Base-by-base conservation (phyloP, 2,888 invertebrate species). In the Xylota sylvarum region DNA sequence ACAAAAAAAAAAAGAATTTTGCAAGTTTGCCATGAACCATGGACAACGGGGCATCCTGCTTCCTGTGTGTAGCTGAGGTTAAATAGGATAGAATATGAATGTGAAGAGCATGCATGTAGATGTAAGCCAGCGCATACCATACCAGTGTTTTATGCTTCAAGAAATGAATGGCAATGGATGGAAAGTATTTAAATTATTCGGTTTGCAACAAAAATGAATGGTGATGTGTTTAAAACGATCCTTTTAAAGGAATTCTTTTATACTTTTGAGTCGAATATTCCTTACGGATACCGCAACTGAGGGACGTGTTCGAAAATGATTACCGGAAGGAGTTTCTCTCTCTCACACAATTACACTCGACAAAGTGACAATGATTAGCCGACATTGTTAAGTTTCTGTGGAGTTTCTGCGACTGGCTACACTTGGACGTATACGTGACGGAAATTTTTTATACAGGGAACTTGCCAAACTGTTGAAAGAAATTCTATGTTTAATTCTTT, bases 11-110 rank as follows among this genome's bases (percentile, higher is more conserved):
- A 65, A 37, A 35, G 32, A 35, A 43, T 35, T 40, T 40, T 60
- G 19, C 46, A 52, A 80, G 80, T 80, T 80, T 85, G 46, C 60
- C 46, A 17, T 69, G 69, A 58, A 37, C 60, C 46, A 17, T 69
- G 69, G 64, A 37, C 80, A 67, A 56, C 30, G 10, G 10, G 43
- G 55, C 62, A 65, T 58, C 35, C 82, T 60, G 35, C 14, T 78
- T 83, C 78, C 43, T 60, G 58, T 23, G 23, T 23, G 23, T 55
- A 60, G 43, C 27, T 78, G 55, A 50, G 70, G 78, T 72, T 67
- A 65, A 82, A 82, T 23, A 50, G 37, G 30, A 64, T 64, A 37
- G 76, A 76, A 48, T 69, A 55, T 62, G 10, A n/a, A 46, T 52
- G 52, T 62, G 37, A 17, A 35, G 14, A 55, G 10, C 6, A 27